Evolutionary conservation across 2,797 vertebrate species (phyloP).

Genomic region (Girardinus metallicus): DNA sequence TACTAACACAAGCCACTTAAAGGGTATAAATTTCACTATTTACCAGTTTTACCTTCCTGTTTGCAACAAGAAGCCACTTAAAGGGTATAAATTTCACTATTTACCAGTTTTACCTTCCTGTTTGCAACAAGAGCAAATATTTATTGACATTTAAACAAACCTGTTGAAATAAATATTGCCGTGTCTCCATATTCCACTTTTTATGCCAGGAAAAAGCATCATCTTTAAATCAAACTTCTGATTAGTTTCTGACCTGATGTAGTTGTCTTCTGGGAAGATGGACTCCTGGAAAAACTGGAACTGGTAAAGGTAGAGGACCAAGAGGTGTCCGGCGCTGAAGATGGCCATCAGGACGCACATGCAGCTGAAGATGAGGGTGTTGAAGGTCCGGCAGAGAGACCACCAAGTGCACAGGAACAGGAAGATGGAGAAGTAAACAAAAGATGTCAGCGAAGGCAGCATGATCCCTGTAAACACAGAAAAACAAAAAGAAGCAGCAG

Average conservation of each 20-base stretch:
- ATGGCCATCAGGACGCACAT: slow-evolving; percentile 98
- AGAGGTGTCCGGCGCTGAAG: slow-evolving; percentile 94
- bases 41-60: slow-evolving; percentile 31
- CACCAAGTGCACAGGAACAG: slow-evolving; percentile 98
- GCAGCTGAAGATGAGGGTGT: slow-evolving; percentile 97
- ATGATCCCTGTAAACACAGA: slow-evolving; percentile 86
- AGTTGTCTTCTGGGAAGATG: slow-evolving; percentile 85
- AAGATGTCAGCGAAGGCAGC: slow-evolving; percentile 94
- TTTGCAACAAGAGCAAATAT: slow-evolving; percentile 67
- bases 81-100: neutral
- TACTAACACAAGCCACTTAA: neutral
- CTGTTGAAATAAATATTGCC: slow-evolving; percentile 23
- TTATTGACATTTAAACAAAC: slow-evolving; percentile 66
- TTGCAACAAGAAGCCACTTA: neutral
- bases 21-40: neutral
- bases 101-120: slow-evolving; percentile 32
- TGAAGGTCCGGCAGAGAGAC: slow-evolving; percentile 93
- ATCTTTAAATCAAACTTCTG: neutral
- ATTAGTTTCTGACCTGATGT: slow-evolving; percentile 85
- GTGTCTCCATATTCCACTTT: slow-evolving; percentile 4
- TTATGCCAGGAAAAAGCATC: neutral
- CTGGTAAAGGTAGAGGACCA: slow-evolving; percentile 96
- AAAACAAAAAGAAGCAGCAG: neutral
- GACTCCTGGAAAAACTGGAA: slow-evolving; percentile 97
- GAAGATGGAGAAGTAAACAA: slow-evolving; percentile 96